phyloP scores from a whole-genome alignment of 2,113 vertebrate species.

The Malurus melanocephalus region DNA sequence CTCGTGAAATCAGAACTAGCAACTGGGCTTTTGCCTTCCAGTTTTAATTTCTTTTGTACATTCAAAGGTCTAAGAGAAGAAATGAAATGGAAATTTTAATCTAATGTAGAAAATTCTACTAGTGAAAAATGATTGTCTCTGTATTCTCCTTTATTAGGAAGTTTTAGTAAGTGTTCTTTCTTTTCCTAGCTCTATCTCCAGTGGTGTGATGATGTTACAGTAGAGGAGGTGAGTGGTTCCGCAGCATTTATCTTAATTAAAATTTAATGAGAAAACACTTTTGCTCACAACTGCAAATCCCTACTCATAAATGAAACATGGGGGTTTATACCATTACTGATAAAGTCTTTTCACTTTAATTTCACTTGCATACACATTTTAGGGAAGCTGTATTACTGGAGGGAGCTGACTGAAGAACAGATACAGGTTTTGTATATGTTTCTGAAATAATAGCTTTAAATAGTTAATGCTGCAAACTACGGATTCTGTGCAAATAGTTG shows the following conservation, averaged over 20 bases:
- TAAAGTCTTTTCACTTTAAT: conserved; percentile 77
- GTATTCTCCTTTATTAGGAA: conserved; percentile 53
- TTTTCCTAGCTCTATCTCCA: conserved; percentile 90
- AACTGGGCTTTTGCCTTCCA: neutral
- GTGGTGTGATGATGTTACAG: conserved; percentile 94
- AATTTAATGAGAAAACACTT: conserved; percentile 92
- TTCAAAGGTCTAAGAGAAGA: neutral
- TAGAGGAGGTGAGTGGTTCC: conserved; percentile 87
- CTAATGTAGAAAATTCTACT: conserved; percentile 16
- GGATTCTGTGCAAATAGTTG: neutral
- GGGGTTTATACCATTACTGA: conserved; percentile 81
- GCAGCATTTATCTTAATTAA: conserved; percentile 92
- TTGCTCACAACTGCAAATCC: conserved; percentile 81
- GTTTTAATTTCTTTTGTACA: neutral
- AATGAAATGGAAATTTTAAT: conserved; percentile 20
- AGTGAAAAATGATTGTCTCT: conserved; percentile 48
- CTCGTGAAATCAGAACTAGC: neutral
- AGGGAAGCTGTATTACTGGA: conserved; percentile 70
- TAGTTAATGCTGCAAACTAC: conserved; percentile 28
- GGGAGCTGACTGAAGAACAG: conserved; percentile 60
- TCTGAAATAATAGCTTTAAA: conserved; percentile 59
- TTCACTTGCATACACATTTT: conserved; percentile 76
- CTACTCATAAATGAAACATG: conserved; percentile 94
- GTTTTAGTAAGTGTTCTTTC: conserved; percentile 68
- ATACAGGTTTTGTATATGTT: conserved; percentile 38